Conservation (phyloP, 2,113 vertebrate genomes). For the Agelaius tricolor region DNA sequence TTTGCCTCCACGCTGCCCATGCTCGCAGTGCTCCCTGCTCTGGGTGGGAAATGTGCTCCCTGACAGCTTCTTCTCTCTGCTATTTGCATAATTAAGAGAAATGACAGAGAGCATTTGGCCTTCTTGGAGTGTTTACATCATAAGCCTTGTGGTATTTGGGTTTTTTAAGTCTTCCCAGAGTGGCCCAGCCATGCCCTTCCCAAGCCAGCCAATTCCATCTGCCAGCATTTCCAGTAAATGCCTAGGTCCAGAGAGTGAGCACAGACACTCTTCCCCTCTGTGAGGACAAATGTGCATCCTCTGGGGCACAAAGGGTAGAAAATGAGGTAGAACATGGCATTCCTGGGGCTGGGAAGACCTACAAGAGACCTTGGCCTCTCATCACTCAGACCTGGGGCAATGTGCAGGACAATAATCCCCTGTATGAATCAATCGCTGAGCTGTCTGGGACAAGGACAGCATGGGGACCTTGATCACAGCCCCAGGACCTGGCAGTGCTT, state of each 20-base stretch:
- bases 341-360: not conserved
- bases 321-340: not conserved
- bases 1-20: accelerated
- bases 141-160: not conserved
- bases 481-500: not conserved
- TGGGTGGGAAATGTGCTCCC: not conserved
- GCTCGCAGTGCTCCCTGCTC: not conserved
- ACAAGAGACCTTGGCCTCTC: not conserved
- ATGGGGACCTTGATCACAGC: not conserved
- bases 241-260: not conserved
- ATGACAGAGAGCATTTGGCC: not conserved
- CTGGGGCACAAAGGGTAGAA: not conserved
- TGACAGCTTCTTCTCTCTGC: not conserved
- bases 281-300: not conserved
- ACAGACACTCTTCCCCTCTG: accelerated
- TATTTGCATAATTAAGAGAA: not conserved
- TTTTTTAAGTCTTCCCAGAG: not conserved
- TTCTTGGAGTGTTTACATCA: not conserved
- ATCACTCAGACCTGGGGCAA: not conserved
- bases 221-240: not conserved
- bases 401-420: not conserved
- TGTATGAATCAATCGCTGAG: not conserved
- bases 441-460: not conserved
- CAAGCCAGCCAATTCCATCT: not conserved
- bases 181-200: not conserved